phyloP scores from a whole-genome alignment of 1,140 invertebrate species.

The Leptinotarsa texana region DNA sequence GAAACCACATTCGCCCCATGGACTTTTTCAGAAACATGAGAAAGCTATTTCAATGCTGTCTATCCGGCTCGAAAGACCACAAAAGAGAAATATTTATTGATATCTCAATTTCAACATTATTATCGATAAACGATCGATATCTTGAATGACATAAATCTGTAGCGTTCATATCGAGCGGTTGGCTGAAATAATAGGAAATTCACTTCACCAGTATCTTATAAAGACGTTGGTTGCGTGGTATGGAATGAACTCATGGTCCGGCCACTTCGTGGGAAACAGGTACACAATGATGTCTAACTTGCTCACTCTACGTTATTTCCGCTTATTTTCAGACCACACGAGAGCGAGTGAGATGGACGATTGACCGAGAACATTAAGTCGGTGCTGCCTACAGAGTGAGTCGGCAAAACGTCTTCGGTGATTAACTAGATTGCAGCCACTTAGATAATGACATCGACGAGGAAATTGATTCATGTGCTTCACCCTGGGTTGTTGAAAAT shows the following conservation, averaged over 20 bases:
- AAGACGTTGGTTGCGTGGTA: conserved; percentile 34
- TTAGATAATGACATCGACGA: no score
- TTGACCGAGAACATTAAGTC: conserved; percentile 18
- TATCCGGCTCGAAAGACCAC: conserved; percentile 13
- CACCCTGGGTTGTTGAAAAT: no score
- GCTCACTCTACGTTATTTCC: conserved; percentile 33
- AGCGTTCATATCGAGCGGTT: not conserved
- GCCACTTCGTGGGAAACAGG: conserved; percentile 33
- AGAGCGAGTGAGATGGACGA: conserved; percentile 21
- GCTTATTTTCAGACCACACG: conserved; percentile 20
- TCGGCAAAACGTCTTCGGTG: not conserved
- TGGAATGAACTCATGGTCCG: conserved; percentile 27
- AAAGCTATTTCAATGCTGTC: not conserved
- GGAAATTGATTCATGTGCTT: no score
- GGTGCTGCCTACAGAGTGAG: conserved; percentile 22
- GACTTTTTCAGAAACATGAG: not conserved
- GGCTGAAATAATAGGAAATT: not conserved
- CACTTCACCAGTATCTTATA: conserved; percentile 17
- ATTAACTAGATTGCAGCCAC: no score
- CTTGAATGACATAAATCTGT: conserved; percentile 7
- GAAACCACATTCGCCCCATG: conserved; percentile 11
- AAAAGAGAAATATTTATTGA: not conserved
- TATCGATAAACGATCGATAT: conserved; percentile 9
- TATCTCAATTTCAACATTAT: not conserved
- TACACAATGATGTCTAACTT: conserved; percentile 32